A percentile compares a stretch with the other conserved stretches of the same genome.
These are phyloP conservation scores for Glyphotaelius pellucidus DNA, from an alignment of 2,888 invertebrate species.

Conservation along the genomic window DNA sequence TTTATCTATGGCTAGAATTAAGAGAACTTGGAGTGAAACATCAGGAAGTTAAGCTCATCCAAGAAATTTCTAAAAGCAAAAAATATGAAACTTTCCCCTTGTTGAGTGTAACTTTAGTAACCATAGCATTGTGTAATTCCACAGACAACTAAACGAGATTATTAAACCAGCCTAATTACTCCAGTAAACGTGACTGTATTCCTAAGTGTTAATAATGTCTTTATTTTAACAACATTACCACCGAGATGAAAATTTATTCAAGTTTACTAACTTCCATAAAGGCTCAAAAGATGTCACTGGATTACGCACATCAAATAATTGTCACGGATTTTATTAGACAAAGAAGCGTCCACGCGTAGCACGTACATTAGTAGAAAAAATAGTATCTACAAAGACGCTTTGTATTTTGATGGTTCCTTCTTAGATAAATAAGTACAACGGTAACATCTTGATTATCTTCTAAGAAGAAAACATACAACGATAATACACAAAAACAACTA, in stretches of 20 bases:
- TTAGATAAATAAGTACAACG: background rate
- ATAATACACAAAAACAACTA: background rate
- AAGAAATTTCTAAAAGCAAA: too few species aligned
- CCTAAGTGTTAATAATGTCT: background rate
- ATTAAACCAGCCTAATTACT: background rate
- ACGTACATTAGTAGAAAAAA: background rate
- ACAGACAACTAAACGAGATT: background rate
- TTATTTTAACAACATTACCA: background rate
- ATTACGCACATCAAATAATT: constrained; percentile 30
- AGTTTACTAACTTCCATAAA: background rate
- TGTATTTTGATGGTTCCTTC: background rate
- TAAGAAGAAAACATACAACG: background rate
- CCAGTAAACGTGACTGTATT: background rate
- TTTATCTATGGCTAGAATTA: too few species aligned
- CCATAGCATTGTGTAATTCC: background rate
- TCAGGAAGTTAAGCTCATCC: too few species aligned
- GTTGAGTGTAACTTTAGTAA: background rate
- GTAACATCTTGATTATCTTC: background rate
- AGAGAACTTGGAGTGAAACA: too few species aligned
- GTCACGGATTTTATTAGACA: background rate
- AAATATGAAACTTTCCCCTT: background rate
- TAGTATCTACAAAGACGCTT: background rate
- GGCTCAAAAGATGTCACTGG: constrained; percentile 21
- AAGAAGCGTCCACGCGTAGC: background rate
- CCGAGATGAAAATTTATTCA: constrained; percentile 5